Conservation (phyloP, 1,140 invertebrate species). For the Papilio machaon region DNA sequence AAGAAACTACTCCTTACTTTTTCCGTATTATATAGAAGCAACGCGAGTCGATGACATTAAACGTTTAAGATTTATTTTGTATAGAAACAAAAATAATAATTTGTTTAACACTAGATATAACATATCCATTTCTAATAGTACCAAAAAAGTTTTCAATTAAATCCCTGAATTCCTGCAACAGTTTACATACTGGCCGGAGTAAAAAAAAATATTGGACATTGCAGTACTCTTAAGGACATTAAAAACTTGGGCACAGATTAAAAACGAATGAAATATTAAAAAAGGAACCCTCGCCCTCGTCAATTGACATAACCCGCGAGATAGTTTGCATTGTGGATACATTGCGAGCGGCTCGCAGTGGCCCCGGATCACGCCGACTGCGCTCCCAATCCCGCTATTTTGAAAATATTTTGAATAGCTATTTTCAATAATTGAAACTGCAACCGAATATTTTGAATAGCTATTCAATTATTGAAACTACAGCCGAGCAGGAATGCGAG, state of each 20-base stretch:
- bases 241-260: conserved; percentile 20
- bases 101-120: too few species aligned
- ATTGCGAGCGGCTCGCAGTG: conserved; percentile 58
- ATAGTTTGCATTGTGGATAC: conserved; percentile 68
- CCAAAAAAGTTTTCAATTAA: too few species aligned
- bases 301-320: conserved; percentile 67
- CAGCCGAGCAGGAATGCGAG: conserved; percentile 70
- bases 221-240: not conserved
- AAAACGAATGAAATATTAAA: conserved; percentile 38
- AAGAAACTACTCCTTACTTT: not conserved
- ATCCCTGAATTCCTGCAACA: not conserved
- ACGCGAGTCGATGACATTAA: not conserved
- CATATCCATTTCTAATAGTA: too few species aligned
- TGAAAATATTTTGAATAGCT: conserved; percentile 81
- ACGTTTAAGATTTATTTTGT: not conserved
- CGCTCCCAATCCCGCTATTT: conserved; percentile 70
- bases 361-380: conserved; percentile 59
- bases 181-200: not conserved
- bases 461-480: conserved; percentile 80
- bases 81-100: too few species aligned
- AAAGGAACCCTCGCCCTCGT: conserved; percentile 42
- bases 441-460: conserved; percentile 65
- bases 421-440: conserved; percentile 60
- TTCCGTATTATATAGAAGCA: not conserved
- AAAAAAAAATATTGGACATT: not conserved